Base-by-base conservation (phyloP, 2,888 invertebrate genomes). In the Prionchulus punctatus region DNA sequence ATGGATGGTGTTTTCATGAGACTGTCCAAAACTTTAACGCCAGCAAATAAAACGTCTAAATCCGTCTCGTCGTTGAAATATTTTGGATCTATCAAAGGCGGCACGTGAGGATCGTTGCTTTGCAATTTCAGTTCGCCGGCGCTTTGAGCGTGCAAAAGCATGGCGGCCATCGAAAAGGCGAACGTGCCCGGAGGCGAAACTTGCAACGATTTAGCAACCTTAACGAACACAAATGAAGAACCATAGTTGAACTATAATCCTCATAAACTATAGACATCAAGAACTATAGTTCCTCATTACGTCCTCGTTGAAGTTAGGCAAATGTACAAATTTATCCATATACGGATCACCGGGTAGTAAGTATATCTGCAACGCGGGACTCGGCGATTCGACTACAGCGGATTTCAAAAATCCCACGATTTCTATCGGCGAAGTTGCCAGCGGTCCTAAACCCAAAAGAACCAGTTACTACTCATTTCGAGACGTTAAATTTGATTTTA, bases 1-100 rank as follows among this genome's bases (percentile, higher is more conserved):
- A 54, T 25, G 2, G 36, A 3, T 21, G 23, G 23, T 4, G 50
- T 50, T n/a, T 3, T 7, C 3, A 52, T 2, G 3, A 25, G 4
- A 7, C n/a, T 7, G 23, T 45, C n/a, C 47, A 45, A 23, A 12
- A 45, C 15, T 45, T 45, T 12, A 12, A 45, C 15, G 7, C n/a
- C 47, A 12, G 30, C 31, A 3, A n/a, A 4, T 7, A 52, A 7
- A n/a, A 18, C n/a, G 2, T 31, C 30, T 2, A 30, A 18, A 23
- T 52, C 52, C 3, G 4, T 12, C 3, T 28, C 28, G 30, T 52
- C 36, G 31, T 31, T 4, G 15, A 52, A 52, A 31, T 52, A 52
- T 18, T 31, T 18, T 21, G 52, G 52, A 23, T 52, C 52, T 12
- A 52, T 52, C 7, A 52, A 7, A 21, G 36, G 52, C 7, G 52